phyloP scores from a whole-genome alignment of 2,113 vertebrate genomes.

The Gymnocephalus cernua region DNA sequence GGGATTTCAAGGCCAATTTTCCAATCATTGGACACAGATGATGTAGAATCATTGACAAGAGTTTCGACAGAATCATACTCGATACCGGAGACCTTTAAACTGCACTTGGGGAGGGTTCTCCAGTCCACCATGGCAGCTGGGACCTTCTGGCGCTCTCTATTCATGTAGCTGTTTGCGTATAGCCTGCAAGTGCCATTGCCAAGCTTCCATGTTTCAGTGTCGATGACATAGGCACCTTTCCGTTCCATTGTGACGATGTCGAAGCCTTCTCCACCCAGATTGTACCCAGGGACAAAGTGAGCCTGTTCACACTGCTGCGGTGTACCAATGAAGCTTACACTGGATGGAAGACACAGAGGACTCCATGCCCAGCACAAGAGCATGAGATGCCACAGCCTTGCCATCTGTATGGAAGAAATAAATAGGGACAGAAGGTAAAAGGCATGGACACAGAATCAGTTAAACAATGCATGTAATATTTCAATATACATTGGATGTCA shows the following conservation, averaged over 20 bases:
- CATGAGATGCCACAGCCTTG: neutral
- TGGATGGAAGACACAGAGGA: neutral
- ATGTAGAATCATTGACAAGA: constrained; percentile 50
- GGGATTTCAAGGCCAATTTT: constrained; percentile 67
- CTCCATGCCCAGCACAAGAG: constrained; percentile 38
- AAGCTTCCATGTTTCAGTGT: constrained; percentile 55
- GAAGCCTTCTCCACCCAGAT: constrained; percentile 61
- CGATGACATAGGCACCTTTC: constrained; percentile 61
- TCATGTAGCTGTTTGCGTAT: constrained; percentile 22
- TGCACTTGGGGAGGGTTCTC: constrained; percentile 40
- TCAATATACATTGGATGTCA: neutral
- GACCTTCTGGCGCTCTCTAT: constrained; percentile 13
- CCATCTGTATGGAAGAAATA: constrained; percentile 25
- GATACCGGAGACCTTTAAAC: constrained; percentile 33
- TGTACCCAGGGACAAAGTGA: constrained; percentile 58
- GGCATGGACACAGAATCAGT: neutral
- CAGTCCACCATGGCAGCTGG: constrained; percentile 54
- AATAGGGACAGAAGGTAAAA: neutral
- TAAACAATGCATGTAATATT: neutral
- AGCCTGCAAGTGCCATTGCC: constrained; percentile 42
- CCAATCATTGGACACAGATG: constrained; percentile 77
- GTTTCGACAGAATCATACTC: constrained; percentile 65
- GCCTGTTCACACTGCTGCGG: constrained; percentile 39
- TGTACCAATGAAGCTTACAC: constrained; percentile 2
- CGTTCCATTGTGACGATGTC: constrained; percentile 63